Evolutionary conservation across 2,888 invertebrate species (phyloP), one percentile per base, ranked within the genome.

Genomic region (Pseudanteris insignis): DNA sequence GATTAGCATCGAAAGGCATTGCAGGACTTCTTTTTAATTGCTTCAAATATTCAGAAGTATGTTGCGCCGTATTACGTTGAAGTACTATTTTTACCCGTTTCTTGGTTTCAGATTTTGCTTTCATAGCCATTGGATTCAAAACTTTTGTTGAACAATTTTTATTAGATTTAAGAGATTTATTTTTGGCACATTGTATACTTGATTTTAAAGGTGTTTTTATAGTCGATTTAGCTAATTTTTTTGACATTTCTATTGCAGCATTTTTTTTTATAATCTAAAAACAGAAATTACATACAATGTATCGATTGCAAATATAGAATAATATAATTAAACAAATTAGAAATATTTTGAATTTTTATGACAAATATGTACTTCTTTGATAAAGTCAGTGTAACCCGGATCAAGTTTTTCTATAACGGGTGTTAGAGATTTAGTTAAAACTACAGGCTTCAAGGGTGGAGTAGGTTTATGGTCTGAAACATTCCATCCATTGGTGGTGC

Each of bases 51-150:
- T 92, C 91, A 1, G 86, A 82, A 0, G 89, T 85, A 15, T 87
- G 87, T 73, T 92, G 91, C 62, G 86, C 85, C 1, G 84, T 85
- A 71, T 91, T 92, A 60, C 86, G 84, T 65, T 87, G 86, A 0
- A 90, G 81, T 9, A 85, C 84, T 65, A 92, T 90, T 75, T 89
- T 88, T 0, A 93, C 92, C 59, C 86, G 86, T 69, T 91, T 91
- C 12, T 81, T 81, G 7, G 55, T 30, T 4, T 61, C 61, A 2
- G 61, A 54, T 12, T 36, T 37, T 3, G 36, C 4, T 32, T 46
- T 59, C 7, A 18, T 13, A 7, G 43, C 36, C 36, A 41, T 25
- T 11, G 59, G 53, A 13, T 51, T 59, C 9, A 41, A 11, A 7
- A 57, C 43, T 13, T 43, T 37, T 6, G 25, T 30, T 18, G 18